phyloP scores from a whole-genome alignment of 2,888 invertebrate species.

The Platycheirus albimanus region DNA sequence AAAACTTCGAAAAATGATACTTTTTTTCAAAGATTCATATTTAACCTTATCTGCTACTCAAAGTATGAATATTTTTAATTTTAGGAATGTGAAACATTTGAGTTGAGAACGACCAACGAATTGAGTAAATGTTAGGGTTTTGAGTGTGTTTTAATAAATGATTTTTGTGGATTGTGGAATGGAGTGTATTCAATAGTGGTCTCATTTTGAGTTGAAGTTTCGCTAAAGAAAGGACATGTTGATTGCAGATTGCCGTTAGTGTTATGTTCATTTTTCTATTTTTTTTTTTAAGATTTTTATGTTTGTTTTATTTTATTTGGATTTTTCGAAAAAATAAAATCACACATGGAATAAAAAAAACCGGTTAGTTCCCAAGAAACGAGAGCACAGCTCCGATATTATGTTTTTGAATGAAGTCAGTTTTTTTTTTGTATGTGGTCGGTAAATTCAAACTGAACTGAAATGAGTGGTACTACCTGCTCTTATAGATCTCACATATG shows the following conservation, averaged over 20 bases:
- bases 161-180: constrained; percentile 65
- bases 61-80: too few relatives aligned
- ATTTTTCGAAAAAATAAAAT: constrained; percentile 17
- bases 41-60: too few relatives aligned
- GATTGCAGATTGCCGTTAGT: constrained; percentile 9
- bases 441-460: neutral
- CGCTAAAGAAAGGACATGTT: constrained; percentile 32
- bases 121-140: neutral
- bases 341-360: constrained; percentile 49
- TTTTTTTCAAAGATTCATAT: too few relatives aligned
- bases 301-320: constrained; percentile 46
- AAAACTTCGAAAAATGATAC: too few relatives aligned
- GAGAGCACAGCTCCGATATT: constrained; percentile 35
- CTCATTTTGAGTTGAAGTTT: constrained; percentile 19
- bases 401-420: constrained; percentile 64
- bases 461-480: constrained; percentile 36
- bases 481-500: neutral
- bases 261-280: constrained; percentile 9
- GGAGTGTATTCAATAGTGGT: neutral
- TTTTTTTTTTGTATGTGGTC: constrained; percentile 14
- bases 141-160: neutral
- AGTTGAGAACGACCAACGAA: too few relatives aligned
- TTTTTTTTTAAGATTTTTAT: constrained; percentile 38
- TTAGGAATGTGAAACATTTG: too few relatives aligned
- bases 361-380: constrained; percentile 38